Percentiles rank a stretch among this genome's conserved stretches.
phyloP scores from a whole-genome alignment of 2,113 vertebrate genomes.

The Tichodroma muraria region DNA sequence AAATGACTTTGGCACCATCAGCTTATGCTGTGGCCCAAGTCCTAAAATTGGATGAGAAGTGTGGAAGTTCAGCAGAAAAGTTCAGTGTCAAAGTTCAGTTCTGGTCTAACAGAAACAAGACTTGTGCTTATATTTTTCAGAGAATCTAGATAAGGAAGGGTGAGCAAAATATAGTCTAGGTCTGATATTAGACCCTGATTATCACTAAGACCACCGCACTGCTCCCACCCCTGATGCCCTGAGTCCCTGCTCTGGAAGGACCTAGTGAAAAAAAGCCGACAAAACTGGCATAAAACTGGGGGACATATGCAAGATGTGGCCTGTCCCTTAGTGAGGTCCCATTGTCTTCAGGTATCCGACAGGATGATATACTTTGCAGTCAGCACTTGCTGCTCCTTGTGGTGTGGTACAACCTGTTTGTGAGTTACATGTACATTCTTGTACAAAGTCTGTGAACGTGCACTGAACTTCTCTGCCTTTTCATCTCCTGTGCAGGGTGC shows the following conservation, averaged over 20 bases:
- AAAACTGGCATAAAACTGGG: not conserved
- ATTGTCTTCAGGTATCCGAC: not conserved
- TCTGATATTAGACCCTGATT: not conserved
- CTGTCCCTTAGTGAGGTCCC: not conserved
- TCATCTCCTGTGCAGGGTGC: not conserved
- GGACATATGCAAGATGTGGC: not conserved
- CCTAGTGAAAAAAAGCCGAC: not conserved
- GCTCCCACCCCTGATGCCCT: fast-evolving
- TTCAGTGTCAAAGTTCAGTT: too few relatives aligned
- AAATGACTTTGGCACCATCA: not conserved
- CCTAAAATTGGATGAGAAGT: not conserved
- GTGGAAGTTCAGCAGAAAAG: not conserved
- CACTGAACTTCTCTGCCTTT: slow-evolving; percentile 27
- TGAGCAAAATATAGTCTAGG: not conserved
- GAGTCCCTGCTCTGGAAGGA: not conserved
- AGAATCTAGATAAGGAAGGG: not conserved
- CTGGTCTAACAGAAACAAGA: not conserved
- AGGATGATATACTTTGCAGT: not conserved
- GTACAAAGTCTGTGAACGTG: slow-evolving; percentile 17
- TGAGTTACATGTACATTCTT: slow-evolving; percentile 35
- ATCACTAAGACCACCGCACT: not conserved
- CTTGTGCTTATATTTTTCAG: not conserved
- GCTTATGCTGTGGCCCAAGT: not conserved
- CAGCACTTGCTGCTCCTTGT: not conserved
- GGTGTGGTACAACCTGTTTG: slow-evolving; percentile 18